phyloP scores from a whole-genome alignment of 2,888 invertebrate species.

The Lycaena phlaeas region DNA sequence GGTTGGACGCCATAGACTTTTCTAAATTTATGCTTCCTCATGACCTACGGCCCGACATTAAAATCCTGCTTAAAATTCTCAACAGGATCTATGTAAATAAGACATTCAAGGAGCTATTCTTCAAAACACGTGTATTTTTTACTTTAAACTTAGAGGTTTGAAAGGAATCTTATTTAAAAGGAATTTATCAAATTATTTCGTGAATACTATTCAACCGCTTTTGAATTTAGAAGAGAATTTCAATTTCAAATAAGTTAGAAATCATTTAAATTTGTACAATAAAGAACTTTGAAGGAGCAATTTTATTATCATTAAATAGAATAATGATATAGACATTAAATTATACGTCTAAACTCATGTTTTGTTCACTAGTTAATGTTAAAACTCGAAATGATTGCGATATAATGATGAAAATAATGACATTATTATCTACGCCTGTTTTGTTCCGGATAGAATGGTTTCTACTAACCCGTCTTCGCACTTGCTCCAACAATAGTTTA shows the following conservation, averaged over 20 bases:
- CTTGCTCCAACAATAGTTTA: constrained; percentile 55
- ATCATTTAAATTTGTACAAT: no score
- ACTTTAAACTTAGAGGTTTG: no score
- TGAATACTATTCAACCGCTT: no score
- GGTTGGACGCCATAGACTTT: constrained; percentile 52
- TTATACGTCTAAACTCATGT: no score
- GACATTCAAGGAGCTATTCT: constrained; percentile 32
- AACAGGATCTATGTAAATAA: constrained; percentile 32
- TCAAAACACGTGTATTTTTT: constrained; percentile 1
- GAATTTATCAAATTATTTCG: no score
- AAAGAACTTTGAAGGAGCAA: no score
- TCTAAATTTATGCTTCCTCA: constrained; percentile 70
- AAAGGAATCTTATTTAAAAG: no score
- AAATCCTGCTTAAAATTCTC: constrained; percentile 45
- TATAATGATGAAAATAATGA: constrained; percentile 45
- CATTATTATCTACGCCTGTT: constrained; percentile 63
- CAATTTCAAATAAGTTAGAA: no score
- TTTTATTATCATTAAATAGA: no score
- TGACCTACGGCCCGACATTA: constrained; percentile 51
- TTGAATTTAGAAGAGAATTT: no score
- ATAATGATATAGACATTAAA: no score
- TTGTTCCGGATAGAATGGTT: constrained; percentile 53
- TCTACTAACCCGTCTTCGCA: constrained; percentile 52
- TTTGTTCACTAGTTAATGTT: no score
- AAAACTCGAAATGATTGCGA: not conserved